A percentile compares a stretch with the other conserved stretches of the same genome.
These are phyloP conservation scores for Dunckerocampus dactyliophorus DNA, from an alignment of 2,113 vertebrate species.

Conservation along the genomic window DNA sequence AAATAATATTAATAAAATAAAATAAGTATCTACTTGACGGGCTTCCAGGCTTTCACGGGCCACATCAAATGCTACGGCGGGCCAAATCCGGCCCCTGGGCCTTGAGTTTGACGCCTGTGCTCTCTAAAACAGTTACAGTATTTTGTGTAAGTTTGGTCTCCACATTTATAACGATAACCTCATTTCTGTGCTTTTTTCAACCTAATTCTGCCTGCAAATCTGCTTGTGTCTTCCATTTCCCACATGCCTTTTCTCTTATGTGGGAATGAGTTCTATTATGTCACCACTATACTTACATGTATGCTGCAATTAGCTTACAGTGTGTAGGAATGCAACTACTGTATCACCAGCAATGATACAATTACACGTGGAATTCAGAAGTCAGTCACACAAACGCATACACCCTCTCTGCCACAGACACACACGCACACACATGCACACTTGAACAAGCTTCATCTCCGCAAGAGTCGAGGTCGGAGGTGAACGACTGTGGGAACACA, in stretches of 20 bases:
- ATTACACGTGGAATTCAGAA: background rate
- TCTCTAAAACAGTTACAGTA: too few species aligned
- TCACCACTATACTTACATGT: background rate
- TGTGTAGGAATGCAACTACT: background rate
- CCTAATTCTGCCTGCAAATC: too few species aligned
- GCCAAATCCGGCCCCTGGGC: background rate
- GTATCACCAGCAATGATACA: background rate
- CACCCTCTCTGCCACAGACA: background rate
- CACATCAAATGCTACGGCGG: background rate
- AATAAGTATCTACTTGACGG: too few species aligned
- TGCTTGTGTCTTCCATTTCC: background rate
- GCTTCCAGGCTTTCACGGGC: too few species aligned
- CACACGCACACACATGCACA: background rate
- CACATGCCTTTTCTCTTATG: background rate
- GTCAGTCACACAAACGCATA: too few species aligned
- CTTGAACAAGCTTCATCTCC: too few species aligned
- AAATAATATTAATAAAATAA: too few species aligned
- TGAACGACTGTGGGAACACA: slow-evolving; percentile 61
- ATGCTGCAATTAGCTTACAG: background rate
- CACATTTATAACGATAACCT: too few species aligned
- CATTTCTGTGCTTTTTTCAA: too few species aligned
- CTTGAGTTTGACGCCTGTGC: background rate
- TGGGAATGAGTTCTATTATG: background rate
- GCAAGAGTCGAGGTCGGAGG: slow-evolving; percentile 45
- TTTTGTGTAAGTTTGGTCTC: too few species aligned